Evolutionary conservation across 2,888 invertebrate species (phyloP), one percentile per base, ranked within the genome.

Genomic region (Caenorhabditis imperialis): DNA sequence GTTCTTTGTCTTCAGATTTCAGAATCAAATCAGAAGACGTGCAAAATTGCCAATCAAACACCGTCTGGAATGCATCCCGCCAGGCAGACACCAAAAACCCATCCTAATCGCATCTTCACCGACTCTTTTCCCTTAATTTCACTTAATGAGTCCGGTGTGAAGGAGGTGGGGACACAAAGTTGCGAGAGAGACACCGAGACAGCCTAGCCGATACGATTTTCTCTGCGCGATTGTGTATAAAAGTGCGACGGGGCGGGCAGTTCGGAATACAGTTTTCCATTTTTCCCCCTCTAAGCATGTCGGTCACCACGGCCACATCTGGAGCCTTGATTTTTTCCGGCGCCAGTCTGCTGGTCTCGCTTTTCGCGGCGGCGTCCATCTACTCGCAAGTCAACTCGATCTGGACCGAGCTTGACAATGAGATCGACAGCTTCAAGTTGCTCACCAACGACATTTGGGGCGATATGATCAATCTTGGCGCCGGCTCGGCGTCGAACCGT

Each of bases 391-490:
- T 86, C 12, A 81, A 79, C 48, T 61, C 77, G 22, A 85, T 86
- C 57, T 86, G 86, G 86, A 75, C 71, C 42, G 86, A 86, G 73
- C 69, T 86, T 23, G 86, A 86, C 67, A 76, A 65, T 44, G 84
- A 86, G 63, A 87, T 87, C 74, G 84, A 82, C 74, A 78, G 69
- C 57, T 86, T 87, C 81, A 83, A 83, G 74, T 62, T 82, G 7
- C 44, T 80, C 33, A 81, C 85, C 44, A 82, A 85, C 47, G 85
- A 85, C 38, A 70, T 87, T 48, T 86, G 86, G 86, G 69, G 71
- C 18, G 86, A 86, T 55, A 86, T 86, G 86, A 77, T 86, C 20
- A 75, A 71, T 25, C 77, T 86, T 51, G 86, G 86, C n/a, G 86
- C 86, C 22, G 86, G 83, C 7, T 77, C 85, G 3, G 83, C 87